Conservation (phyloP, 2,888 invertebrate species). For the Drosophila macrospina region DNA sequence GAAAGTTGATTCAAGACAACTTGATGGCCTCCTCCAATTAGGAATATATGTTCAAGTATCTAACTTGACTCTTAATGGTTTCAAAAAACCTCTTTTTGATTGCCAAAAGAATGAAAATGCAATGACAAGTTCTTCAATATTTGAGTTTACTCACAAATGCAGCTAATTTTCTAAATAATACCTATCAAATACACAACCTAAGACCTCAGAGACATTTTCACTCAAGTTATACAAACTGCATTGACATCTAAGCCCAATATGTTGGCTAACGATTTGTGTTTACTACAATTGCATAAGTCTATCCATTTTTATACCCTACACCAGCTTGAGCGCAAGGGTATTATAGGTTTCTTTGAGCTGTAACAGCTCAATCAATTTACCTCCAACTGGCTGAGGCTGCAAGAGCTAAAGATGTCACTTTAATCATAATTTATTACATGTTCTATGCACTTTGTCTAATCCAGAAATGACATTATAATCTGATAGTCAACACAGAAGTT, state of each 20-base stretch:
- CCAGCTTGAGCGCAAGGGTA: too few relatives aligned
- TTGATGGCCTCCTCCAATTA: slow-evolving; percentile 40
- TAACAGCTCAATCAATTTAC: too few relatives aligned
- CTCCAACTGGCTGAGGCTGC: too few relatives aligned
- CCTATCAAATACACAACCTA: neutral
- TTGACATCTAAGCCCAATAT: slow-evolving; percentile 10
- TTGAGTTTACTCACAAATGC: neutral
- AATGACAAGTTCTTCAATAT: slow-evolving; percentile 5
- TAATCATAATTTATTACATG: too few relatives aligned
- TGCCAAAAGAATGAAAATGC: neutral
- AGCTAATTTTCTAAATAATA: neutral
- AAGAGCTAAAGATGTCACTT: too few relatives aligned
- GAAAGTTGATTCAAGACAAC: slow-evolving; percentile 17
- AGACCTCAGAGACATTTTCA: slow-evolving; percentile 11
- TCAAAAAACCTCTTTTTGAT: neutral
- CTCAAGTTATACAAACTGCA: slow-evolving; percentile 4
- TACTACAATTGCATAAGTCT: neutral
- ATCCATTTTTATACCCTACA: slow-evolving; percentile 10
- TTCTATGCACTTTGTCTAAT: neutral
- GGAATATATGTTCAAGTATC: neutral
- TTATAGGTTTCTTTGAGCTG: too few relatives aligned
- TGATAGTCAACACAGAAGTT: neutral
- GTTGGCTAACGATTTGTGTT: neutral
- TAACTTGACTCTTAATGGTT: neutral
- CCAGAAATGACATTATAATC: neutral